Evolutionary conservation across 2,797 vertebrate genomes (phyloP).

Genomic region (Pelobates cultripes): DNA sequence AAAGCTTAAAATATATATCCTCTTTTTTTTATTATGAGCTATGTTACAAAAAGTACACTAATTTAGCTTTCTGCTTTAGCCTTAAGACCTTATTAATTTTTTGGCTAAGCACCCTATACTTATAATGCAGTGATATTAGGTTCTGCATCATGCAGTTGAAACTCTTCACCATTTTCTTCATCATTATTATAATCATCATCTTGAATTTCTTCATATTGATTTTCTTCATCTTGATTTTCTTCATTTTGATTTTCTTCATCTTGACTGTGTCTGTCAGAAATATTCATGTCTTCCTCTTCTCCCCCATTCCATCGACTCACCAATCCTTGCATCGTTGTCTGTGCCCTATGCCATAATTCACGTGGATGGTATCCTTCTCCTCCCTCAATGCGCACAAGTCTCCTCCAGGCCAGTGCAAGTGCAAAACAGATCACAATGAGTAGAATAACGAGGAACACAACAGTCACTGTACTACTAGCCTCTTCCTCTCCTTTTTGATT

Average conservation of each 20-base stretch:
- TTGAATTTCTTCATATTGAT: neutral
- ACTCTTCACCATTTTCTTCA: neutral
- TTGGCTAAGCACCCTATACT: neutral
- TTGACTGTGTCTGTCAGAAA: neutral
- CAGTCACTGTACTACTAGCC: neutral
- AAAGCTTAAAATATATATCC: no score
- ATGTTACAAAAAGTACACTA: no score
- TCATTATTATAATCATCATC: neutral
- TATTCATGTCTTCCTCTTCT: neutral
- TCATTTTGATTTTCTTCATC: neutral
- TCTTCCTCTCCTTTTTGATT: no score
- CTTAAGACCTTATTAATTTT: no score
- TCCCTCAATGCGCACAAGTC: conserved; percentile 14
- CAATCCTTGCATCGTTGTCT: neutral
- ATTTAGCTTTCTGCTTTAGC: no score
- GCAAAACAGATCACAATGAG: conserved; percentile 15
- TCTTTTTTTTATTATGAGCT: no score
- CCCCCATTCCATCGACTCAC: neutral
- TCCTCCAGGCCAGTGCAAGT: conserved; percentile 29
- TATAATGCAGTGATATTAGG: conserved; percentile 29
- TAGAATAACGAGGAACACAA: conserved; percentile 21
- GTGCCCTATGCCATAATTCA: conserved; percentile 3
- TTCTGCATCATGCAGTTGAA: neutral
- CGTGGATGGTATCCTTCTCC: conserved; percentile 25
- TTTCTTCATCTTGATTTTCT: neutral